Percentiles rank a stretch among this genome's conserved stretches.
Conservation (phyloP, 2,113 vertebrate species). For the Ciconia maguari region DNA sequence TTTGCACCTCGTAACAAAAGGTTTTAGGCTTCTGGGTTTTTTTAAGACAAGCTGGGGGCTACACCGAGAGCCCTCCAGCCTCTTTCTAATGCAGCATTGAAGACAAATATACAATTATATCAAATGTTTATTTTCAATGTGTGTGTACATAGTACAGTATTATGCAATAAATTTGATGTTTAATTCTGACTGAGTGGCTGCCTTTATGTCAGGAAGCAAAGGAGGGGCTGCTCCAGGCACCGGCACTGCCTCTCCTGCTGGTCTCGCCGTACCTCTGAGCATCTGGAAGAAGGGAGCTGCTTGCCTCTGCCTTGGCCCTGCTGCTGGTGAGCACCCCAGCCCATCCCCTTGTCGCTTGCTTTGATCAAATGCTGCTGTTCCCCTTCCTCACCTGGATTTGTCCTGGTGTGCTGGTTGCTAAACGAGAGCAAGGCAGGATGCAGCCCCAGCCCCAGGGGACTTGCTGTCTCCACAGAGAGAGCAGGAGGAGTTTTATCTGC, state of each 20-base stretch:
- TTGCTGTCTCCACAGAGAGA: no score
- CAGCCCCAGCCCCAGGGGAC: neutral
- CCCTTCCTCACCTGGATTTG: neutral
- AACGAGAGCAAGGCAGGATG: neutral
- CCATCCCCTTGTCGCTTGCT: fast-evolving
- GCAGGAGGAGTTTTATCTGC: neutral
- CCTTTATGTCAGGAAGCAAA: neutral
- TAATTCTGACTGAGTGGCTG: conserved; percentile 13
- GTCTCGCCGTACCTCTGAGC: fast-evolving
- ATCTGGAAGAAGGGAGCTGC: neutral
- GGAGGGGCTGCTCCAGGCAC: neutral
- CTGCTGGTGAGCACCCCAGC: neutral
- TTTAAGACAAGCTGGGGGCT: conserved; percentile 62
- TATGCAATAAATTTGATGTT: conserved; percentile 79
- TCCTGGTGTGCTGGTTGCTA: fast-evolving
- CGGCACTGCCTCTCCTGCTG: fast-evolving
- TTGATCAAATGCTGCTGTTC: neutral
- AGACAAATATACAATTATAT: conserved; percentile 66
- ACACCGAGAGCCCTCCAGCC: conserved; percentile 60
- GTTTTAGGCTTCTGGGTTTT: conserved; percentile 62
- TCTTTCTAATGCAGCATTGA: conserved; percentile 74
- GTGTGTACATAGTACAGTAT: conserved; percentile 75
- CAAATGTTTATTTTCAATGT: conserved; percentile 80
- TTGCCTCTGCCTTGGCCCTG: neutral
- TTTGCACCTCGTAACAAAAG: conserved; percentile 59